Evolutionary conservation across 2,888 invertebrate species (phyloP).

Genomic region (Hirtodrosophila cameraria): DNA sequence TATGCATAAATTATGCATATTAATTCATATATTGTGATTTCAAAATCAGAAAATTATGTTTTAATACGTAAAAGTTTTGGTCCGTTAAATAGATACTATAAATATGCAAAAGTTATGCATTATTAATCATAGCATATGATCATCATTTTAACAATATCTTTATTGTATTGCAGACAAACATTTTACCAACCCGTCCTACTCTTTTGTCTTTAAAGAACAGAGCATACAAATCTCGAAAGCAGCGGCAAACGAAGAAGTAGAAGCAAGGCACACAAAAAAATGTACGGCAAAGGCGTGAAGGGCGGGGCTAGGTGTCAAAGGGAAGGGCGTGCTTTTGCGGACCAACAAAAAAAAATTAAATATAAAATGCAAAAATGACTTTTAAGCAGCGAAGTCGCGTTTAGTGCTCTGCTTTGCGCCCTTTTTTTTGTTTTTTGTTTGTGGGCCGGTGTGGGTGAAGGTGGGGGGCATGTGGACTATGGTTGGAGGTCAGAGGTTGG

Average conservation of each 20-base stretch:
- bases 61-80: too few relatives aligned
- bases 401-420: constrained; percentile 28
- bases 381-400: constrained; percentile 76
- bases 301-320: background rate
- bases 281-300: constrained; percentile 1
- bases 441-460: constrained; percentile 9
- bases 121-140: too few relatives aligned
- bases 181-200: too few relatives aligned
- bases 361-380: constrained; percentile 79
- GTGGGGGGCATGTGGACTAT: too few relatives aligned
- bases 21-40: too few relatives aligned
- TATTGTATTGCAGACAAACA: too few relatives aligned
- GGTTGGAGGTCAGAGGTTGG: background rate
- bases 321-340: background rate
- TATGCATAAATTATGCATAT: too few relatives aligned
- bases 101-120: too few relatives aligned
- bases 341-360: constrained; percentile 60
- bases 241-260: constrained; percentile 67
- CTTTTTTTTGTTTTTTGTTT: constrained; percentile 5
- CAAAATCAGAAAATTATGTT: too few relatives aligned
- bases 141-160: too few relatives aligned
- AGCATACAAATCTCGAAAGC: constrained; percentile 16
- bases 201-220: background rate
- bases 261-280: constrained; percentile 62
- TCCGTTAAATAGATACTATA: too few relatives aligned